Percentiles rank a stretch among this genome's conserved stretches.
These are phyloP conservation scores for Megamerina dolium DNA, from an alignment of 2,888 invertebrate species.

Conservation along the genomic window DNA sequence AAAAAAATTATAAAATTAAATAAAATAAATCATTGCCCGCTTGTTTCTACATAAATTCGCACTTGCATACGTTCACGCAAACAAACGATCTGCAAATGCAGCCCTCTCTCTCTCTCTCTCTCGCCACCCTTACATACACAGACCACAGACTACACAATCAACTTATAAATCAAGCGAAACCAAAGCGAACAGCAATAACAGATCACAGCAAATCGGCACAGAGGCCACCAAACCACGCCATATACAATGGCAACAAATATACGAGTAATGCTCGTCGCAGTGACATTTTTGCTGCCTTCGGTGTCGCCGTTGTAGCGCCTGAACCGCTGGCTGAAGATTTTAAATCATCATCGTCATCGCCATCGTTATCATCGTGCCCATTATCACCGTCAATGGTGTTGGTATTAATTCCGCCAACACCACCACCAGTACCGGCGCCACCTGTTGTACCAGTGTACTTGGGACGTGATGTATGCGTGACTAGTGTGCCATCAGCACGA, in stretches of 20 bases:
- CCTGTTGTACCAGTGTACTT: constrained; percentile 24
- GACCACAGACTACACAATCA: too few relatives aligned
- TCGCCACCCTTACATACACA: too few relatives aligned
- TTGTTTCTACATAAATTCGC: too few relatives aligned
- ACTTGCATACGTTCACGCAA: too few relatives aligned
- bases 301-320: constrained; percentile 20
- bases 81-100: too few relatives aligned
- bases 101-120: too few relatives aligned
- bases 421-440: constrained; percentile 20
- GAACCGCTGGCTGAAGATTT: constrained; percentile 21
- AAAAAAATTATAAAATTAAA: too few relatives aligned
- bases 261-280: constrained; percentile 54
- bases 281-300: constrained; percentile 32
- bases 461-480: constrained; percentile 35
- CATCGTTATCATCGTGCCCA: constrained; percentile 23
- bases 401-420: constrained; percentile 18
- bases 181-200: constrained; percentile 24
- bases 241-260: constrained; percentile 73
- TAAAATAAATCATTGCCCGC: too few relatives aligned
- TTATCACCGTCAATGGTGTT: constrained; percentile 26
- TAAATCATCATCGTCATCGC: constrained; percentile 22
- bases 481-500: constrained; percentile 25
- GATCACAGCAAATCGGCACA: constrained; percentile 78
- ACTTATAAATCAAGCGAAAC: too few relatives aligned
- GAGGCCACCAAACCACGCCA: constrained; percentile 80